Conservation (phyloP, 2,888 invertebrate genomes). For the Apamea sordens region DNA sequence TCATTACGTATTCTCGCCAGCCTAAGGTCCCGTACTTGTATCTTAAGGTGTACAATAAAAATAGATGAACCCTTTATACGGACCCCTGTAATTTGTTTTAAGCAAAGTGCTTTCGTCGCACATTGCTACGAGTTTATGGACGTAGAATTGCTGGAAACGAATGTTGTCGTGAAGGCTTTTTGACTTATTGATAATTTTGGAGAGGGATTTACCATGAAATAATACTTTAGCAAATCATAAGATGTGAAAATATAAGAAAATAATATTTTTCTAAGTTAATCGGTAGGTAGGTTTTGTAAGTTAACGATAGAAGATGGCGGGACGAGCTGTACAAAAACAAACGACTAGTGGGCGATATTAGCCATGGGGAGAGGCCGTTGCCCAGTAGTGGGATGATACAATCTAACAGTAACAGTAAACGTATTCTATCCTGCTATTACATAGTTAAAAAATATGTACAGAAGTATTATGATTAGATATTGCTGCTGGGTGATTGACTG, state of each 20-base stretch:
- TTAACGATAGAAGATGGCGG: not conserved
- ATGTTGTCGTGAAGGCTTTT: not conserved
- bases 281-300: not conserved
- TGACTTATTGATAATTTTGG: not conserved
- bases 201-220: not conserved
- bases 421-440: not conserved
- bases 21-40: constrained; percentile 63
- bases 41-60: constrained; percentile 74
- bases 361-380: not conserved
- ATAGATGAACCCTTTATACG: constrained; percentile 77
- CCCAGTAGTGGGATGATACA: not conserved
- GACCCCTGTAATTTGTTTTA: constrained; percentile 78
- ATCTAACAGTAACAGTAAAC: no score
- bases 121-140: constrained; percentile 57
- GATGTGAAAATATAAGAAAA: not conserved
- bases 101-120: constrained; percentile 76
- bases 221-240: not conserved
- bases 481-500: not conserved
- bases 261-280: not conserved
- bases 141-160: constrained; percentile 50
- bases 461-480: not conserved
- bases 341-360: not conserved
- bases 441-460: not conserved
- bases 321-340: not conserved
- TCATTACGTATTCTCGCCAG: constrained; percentile 68